These are phyloP conservation scores for Myocastor coypus DNA, from an alignment of 2,113 vertebrate species.

Conservation along the genomic window DNA sequence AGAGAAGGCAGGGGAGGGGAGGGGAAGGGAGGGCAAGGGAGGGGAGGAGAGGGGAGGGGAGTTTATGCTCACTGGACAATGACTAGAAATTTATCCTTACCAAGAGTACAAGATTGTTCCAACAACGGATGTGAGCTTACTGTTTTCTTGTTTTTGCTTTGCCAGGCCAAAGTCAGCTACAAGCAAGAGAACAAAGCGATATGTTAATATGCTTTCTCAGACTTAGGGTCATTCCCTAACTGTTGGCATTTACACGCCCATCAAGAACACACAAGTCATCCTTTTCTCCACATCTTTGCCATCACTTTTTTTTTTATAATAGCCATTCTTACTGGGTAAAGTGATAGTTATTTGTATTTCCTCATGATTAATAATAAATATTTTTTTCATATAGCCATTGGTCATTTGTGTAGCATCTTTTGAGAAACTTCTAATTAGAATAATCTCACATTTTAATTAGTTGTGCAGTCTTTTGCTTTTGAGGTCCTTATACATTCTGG, in stretches of 20 bases:
- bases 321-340: background rate
- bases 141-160: conserved; percentile 95
- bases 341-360: background rate
- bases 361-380: background rate
- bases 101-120: conserved; percentile 95
- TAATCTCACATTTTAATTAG: background rate
- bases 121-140: conserved; percentile 93
- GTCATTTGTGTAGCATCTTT: too few species aligned
- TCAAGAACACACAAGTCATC: background rate
- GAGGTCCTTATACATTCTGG: background rate
- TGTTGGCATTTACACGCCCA: background rate
- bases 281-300: background rate
- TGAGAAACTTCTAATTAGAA: background rate
- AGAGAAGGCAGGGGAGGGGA: too few species aligned
- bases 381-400: background rate
- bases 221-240: background rate
- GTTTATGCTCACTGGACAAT: too few species aligned
- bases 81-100: conserved; percentile 84
- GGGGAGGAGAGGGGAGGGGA: background rate
- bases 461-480: background rate
- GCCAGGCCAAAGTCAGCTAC: conserved; percentile 95
- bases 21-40: too few species aligned
- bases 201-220: conserved; percentile 23
- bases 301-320: background rate
- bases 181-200: conserved; percentile 72